Percentiles rank a stretch among this genome's conserved stretches.
phyloP scores from a whole-genome alignment of 53 echinoderm and acorn worm species.

The Mesocentrotus franciscanus region DNA sequence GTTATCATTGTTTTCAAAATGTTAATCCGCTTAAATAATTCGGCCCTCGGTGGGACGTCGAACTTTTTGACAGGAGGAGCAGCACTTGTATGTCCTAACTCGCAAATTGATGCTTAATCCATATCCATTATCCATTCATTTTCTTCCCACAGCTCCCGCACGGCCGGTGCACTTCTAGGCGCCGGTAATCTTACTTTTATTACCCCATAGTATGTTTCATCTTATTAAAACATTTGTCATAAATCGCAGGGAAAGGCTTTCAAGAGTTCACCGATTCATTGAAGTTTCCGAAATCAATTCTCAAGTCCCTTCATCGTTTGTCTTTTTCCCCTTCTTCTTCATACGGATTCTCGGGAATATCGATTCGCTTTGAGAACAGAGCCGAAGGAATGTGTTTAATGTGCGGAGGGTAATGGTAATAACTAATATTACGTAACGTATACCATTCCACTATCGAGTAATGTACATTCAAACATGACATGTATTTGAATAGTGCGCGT shows the following conservation, averaged over 20 bases:
- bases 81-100: neutral
- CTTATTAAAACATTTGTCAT: conserved; percentile 16
- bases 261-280: neutral
- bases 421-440: neutral
- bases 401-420: neutral
- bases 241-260: neutral
- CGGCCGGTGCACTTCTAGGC: too few species aligned
- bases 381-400: neutral
- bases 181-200: neutral
- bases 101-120: neutral
- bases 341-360: neutral
- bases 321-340: neutral
- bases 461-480: neutral
- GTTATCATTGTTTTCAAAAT: neutral
- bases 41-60: neutral
- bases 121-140: neutral
- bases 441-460: neutral
- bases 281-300: neutral
- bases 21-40: neutral
- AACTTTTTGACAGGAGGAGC: neutral
- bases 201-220: neutral
- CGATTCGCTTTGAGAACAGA: neutral
- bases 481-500: neutral
- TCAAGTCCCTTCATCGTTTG: neutral
- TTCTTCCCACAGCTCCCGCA: neutral